Base-by-base conservation (phyloP, 2,888 invertebrate species). In the Mythimna impura region DNA sequence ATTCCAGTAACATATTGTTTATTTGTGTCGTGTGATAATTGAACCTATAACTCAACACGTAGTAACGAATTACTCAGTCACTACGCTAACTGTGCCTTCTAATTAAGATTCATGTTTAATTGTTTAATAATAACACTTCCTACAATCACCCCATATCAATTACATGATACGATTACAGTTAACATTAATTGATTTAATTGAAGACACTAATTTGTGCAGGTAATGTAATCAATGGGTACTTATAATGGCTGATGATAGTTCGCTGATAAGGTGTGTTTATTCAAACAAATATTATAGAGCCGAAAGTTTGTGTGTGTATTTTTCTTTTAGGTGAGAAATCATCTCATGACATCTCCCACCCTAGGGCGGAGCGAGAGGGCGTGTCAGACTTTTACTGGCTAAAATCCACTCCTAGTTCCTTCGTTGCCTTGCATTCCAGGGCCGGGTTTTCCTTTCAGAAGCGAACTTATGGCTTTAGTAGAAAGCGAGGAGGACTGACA, bases 101-200 rank as follows among this genome's bases (percentile, higher is more conserved):
- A 30, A 72, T 65, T 64, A 3, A 20, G 14, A 25, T 64, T 50
- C 17, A 57, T 57, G 22, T 65, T 20, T 17, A 52, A 34, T 52
- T 62, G 20, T 5, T 25, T 20, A 22, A 55, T 36, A 62, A 43
- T 54, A 47, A 40, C 20, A 65, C 12, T 60, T 62, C 36, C 52
- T 50, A 5, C 3, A 14, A 52, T 58, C 36, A 47, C 12, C 30
- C 36, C 12, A 17, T 9, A 72, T 54, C 58, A 60, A 66, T 52
- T 63, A 76, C 55, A 22, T 66, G 40, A 75, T 62, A 66, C 14
- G 17, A 64, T 71, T 60, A 25, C 12, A 47, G 43, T 62, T 66
- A 71, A 8, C n/a, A 64, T 66, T 60, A 74, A 70, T 64, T 60
- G 40, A 64, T 70, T 66, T 78, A 69, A 68, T 78, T 66, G 66